Base-by-base conservation (phyloP, 2,113 vertebrate genomes). In the Phodopus roborovskii region DNA sequence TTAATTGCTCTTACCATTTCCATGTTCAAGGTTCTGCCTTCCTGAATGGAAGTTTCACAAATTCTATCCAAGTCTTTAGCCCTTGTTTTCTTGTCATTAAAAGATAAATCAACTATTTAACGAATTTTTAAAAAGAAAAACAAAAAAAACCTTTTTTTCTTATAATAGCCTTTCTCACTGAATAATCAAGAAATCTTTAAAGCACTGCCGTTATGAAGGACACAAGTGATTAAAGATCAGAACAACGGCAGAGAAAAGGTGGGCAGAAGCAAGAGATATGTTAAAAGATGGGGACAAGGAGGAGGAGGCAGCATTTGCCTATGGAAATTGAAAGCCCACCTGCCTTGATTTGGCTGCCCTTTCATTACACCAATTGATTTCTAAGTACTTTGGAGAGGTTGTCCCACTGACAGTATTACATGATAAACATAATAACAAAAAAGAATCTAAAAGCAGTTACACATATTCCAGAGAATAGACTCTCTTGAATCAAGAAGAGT, bases 351-450 rank as follows among this genome's bases (percentile, higher is more conserved):
- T 50, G 71, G 58, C 60, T 87, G 4, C 39, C 42, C 82, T 94
- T 96, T 64, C 39, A 42, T 75, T 88, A 33, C 2, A 56, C 62
- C 58, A 84, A 7, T 15, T 66, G 84, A 88, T 71, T 71, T 66
- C n/a, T 68, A 81, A 92, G 79, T 84, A 82, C 92, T 94, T 77
- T 86, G 88, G 92, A 92, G 53, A 56, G 71, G 45, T 91, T 68
- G 42, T 20, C 66, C 56, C 42, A 79, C n/a, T n/a, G 26, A 84
- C 89, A 87, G 2, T 39, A 74, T 12, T 48, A 68, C 7, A 85
- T n/a, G 58, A 39, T 78, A 19, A 22, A 64, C 36, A 53, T 58
- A 75, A 79, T 74, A 92, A 60, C 45, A 89, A 16, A 71, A 15
- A 56, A n/a, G n/a, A 53, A n/a, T 88, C 82, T 93, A 15, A 70